Evolutionary conservation across 2,113 vertebrate genomes (phyloP).

Genomic region (Trematocara marginatum): DNA sequence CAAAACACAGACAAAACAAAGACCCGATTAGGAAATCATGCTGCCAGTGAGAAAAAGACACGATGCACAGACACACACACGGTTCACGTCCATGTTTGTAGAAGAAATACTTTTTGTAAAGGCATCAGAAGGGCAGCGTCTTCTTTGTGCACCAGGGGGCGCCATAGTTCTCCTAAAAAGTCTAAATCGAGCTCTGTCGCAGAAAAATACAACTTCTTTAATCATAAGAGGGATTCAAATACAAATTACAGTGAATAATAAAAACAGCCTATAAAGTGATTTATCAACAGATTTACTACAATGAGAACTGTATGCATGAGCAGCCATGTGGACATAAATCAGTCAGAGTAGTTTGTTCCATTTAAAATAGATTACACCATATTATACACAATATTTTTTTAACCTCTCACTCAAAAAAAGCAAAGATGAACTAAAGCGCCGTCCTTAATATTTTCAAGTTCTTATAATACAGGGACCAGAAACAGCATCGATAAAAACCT

Average conservation of each 20-base stretch:
- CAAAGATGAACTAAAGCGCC: not conserved
- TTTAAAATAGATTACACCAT: not conserved
- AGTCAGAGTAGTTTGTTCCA: not conserved
- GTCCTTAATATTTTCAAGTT: not conserved
- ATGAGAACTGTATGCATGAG: constrained; percentile 1
- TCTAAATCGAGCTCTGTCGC: not conserved
- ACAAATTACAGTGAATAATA: not conserved
- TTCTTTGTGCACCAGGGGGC: constrained; percentile 34
- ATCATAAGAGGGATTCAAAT: not conserved
- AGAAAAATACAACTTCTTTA: not conserved
- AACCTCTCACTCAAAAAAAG: not conserved
- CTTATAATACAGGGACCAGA: not conserved
- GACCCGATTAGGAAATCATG: not conserved
- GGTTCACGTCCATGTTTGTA: not conserved
- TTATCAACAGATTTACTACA: constrained; percentile 4
- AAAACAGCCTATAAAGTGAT: not conserved
- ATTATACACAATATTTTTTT: not conserved
- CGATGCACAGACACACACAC: not conserved
- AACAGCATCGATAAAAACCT: not conserved
- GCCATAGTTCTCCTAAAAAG: not conserved
- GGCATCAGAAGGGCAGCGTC: not conserved
- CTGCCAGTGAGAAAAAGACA: not conserved
- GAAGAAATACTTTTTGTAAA: not conserved
- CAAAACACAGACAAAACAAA: constrained; percentile 37
- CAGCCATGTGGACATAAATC: not conserved